These are phyloP conservation scores for Sturmia bella DNA, from an alignment of 2,888 invertebrate species.

Conservation along the genomic window DNA sequence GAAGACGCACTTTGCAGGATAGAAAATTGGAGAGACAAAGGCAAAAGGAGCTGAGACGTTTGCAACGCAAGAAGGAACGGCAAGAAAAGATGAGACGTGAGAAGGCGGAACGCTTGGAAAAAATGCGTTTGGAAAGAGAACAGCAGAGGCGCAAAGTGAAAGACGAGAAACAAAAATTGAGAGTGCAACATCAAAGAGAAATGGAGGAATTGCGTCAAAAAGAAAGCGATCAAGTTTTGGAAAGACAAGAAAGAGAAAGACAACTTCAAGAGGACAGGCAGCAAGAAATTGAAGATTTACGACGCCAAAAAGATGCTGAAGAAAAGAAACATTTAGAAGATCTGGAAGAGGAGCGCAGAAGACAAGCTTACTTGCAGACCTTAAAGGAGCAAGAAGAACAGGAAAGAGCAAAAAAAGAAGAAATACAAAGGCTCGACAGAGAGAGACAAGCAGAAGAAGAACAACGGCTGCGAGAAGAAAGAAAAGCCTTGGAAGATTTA, in stretches of 20 bases:
- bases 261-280: conserved; percentile 70
- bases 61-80: conserved; percentile 74
- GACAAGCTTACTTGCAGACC: conserved; percentile 73
- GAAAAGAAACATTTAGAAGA: conserved; percentile 72
- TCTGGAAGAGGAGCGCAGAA: conserved; percentile 72
- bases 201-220: conserved; percentile 72
- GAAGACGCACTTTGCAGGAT: conserved; percentile 74
- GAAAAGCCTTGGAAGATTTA: conserved; percentile 73
- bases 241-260: conserved; percentile 72
- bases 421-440: conserved; percentile 69
- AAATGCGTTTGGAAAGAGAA: conserved; percentile 70
- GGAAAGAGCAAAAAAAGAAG: conserved; percentile 72
- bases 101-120: conserved; percentile 70
- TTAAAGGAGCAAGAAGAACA: conserved; percentile 74
- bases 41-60: conserved; percentile 74
- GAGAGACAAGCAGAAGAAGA: conserved; percentile 72
- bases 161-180: conserved; percentile 65
- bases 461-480: conserved; percentile 73
- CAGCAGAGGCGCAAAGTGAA: conserved; percentile 65
- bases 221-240: conserved; percentile 71
- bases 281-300: conserved; percentile 73
- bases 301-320: conserved; percentile 73
- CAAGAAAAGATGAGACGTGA: conserved; percentile 72
- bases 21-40: conserved; percentile 76
- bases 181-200: conserved; percentile 67